These are phyloP conservation scores for Halictus ligatus DNA, from an alignment of 2,888 invertebrate species.

Conservation along the genomic window DNA sequence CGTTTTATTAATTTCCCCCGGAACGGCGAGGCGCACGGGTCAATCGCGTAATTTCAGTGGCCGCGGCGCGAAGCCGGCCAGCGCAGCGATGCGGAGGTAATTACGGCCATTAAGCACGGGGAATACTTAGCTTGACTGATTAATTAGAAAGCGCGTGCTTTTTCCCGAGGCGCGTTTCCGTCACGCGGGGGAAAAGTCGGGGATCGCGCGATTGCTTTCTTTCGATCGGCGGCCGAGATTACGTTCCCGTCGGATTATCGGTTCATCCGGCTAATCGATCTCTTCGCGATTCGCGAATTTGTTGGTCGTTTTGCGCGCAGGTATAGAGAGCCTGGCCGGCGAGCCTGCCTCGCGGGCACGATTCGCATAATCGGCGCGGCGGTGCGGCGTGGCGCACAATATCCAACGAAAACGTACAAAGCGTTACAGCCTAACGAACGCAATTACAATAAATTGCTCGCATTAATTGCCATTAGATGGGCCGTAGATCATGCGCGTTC, in stretches of 20 bases:
- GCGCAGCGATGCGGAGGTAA: conserved; percentile 48
- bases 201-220: neutral
- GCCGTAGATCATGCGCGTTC: conserved; percentile 24
- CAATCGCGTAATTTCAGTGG: conserved; percentile 66
- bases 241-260: conserved; percentile 11
- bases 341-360: neutral
- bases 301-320: conserved; percentile 1
- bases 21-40: conserved; percentile 51
- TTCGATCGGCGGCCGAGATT: conserved; percentile 27
- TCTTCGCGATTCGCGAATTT: neutral
- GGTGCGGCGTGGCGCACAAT: neutral
- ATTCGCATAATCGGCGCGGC: neutral
- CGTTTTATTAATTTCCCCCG: conserved; percentile 54
- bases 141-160: conserved; percentile 65
- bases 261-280: conserved; percentile 22
- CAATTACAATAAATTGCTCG: conserved; percentile 38
- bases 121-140: conserved; percentile 66
- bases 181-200: neutral
- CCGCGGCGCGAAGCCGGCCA: conserved; percentile 39
- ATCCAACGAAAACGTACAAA: conserved; percentile 25
- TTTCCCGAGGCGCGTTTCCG: neutral
- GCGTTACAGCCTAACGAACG: conserved; percentile 16
- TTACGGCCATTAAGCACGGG: conserved; percentile 64
- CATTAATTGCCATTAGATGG: conserved; percentile 52
- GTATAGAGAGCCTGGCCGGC: neutral